Percentiles rank a stretch among this genome's conserved stretches.
Conservation (phyloP, 2,113 vertebrate species). For the Ictalurus punctatus region DNA sequence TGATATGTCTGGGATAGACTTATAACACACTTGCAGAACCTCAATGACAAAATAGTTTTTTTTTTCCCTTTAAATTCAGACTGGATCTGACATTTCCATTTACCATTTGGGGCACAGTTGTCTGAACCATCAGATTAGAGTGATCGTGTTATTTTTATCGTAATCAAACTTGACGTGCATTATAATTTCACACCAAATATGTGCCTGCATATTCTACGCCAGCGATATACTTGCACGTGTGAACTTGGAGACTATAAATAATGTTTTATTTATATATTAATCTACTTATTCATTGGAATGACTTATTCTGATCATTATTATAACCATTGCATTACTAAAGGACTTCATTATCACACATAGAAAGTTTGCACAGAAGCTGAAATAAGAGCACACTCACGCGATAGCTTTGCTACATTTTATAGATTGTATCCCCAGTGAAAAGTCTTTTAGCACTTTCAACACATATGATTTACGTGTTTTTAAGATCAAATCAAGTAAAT, state of each 20-base stretch:
- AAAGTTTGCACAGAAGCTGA: not conserved
- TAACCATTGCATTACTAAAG: not conserved
- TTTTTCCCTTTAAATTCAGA: not conserved
- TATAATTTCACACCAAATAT: not conserved
- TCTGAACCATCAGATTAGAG: not conserved
- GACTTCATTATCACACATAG: not conserved
- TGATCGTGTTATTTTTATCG: not conserved
- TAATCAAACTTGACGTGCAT: not conserved
- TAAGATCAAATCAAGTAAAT: not conserved
- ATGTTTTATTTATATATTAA: not conserved
- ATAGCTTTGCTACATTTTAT: not conserved
- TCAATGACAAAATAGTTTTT: not conserved
- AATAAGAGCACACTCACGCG: not conserved
- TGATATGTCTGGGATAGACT: conserved; percentile 1
- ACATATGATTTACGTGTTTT: not conserved
- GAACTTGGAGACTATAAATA: not conserved
- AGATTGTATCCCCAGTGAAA: not conserved
- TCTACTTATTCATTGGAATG: not conserved
- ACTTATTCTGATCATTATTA: not conserved
- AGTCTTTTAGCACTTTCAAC: not conserved
- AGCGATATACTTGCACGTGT: not conserved
- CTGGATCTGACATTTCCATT: conserved; percentile 12
- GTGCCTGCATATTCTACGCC: not conserved
- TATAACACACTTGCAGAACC: not conserved
- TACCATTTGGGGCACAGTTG: not conserved